Base-by-base conservation (phyloP, 2,113 vertebrate species). In the Muscicapa adusta region DNA sequence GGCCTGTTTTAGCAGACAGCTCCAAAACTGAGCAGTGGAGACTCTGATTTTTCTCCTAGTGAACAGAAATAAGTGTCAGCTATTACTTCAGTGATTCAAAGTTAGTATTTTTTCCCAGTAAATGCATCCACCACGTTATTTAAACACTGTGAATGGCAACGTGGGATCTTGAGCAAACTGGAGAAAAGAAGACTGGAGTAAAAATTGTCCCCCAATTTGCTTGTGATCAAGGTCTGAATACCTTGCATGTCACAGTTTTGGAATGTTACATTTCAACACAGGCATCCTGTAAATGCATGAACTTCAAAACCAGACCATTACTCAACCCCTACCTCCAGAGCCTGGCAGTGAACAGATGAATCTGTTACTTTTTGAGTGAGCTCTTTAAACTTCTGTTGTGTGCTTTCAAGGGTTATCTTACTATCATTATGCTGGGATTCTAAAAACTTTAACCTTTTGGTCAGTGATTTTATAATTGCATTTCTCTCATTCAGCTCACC, bases 1-100 rank as follows among this genome's bases (percentile, higher is more conserved):
- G 98, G 58, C 98, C 98, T 51, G 98, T 96, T 73, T 98, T 98
- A 62, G 97, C 95, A 67, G 99, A 99, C 66, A 99, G 97, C 38
- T 98, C 97, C 94, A 97, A 92, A 72, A 99, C 56, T 0, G 98
- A 98, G 88, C 97, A 97, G 96, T 96, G 98, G 58, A 99, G 98
- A 85, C 95, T 98, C 91, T 97, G 97, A 60, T 98, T 99, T 96
- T 97, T 98, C 85, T 98, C 98, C 99, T 99, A 66, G 34, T 12
- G 47, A 85, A 94, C 24, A 82, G 45, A 96, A 95, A 47, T 23
- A 71, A 62, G n/a, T 28, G 24, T n/a, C 50, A 77, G 71, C 19
- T 75, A 26, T 20, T 73, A 50, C 36, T 61, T 45, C 58, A 65
- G 42, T 6, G 18, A 87, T 36, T 42, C 34, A 51, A 34, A 83